These are phyloP conservation scores for Chelon auratus DNA, from an alignment of 2,797 vertebrate genomes.

Conservation along the genomic window DNA sequence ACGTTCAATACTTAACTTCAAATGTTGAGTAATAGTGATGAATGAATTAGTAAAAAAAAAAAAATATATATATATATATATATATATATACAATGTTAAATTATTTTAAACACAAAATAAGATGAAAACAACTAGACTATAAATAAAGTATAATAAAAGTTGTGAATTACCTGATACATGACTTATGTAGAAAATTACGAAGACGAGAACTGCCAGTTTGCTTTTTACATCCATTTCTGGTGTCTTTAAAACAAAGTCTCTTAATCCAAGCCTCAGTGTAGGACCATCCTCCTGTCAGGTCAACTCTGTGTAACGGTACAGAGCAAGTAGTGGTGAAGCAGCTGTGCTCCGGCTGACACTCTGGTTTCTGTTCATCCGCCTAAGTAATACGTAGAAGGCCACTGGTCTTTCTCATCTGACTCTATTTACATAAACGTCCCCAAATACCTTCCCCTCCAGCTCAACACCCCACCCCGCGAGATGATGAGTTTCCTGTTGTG, in stretches of 20 bases:
- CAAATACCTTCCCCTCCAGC: conserved; percentile 1
- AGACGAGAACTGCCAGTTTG: conserved; percentile 38
- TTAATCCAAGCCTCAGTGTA: conserved; percentile 6
- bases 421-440: conserved; percentile 8
- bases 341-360: background rate
- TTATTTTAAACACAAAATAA: too few relatives aligned
- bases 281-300: conserved; percentile 6
- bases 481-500: conserved; percentile 66
- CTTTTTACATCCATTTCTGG: conserved; percentile 62
- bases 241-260: background rate
- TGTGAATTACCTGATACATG: conserved; percentile 73
- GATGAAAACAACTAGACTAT: background rate
- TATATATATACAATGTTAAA: too few relatives aligned
- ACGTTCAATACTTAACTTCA: too few relatives aligned
- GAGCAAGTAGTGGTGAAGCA: background rate
- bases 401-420: background rate
- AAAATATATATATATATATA: too few relatives aligned
- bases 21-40: too few relatives aligned
- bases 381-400: background rate
- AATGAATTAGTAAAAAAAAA: too few relatives aligned
- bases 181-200: conserved; percentile 47
- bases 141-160: background rate
- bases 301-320: background rate
- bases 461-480: conserved; percentile 32
- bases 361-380: background rate